phyloP scores from a whole-genome alignment of 23 tunicate species.

The Styela clava region DNA sequence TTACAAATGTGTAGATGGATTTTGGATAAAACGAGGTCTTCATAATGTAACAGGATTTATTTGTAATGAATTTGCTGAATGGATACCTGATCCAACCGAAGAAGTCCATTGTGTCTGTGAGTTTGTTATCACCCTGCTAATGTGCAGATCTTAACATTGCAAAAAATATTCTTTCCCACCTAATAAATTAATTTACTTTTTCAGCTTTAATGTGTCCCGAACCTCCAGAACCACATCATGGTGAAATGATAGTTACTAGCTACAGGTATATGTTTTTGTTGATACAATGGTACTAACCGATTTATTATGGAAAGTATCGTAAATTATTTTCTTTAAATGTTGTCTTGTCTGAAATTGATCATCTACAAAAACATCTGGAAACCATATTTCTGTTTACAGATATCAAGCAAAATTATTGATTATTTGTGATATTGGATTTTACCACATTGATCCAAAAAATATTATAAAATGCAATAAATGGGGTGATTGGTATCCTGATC shows the following conservation, averaged over 20 bases:
- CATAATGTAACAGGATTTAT: slow-evolving; percentile 33
- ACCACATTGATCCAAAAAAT: slow-evolving; percentile 32
- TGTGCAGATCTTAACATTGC: too few relatives aligned
- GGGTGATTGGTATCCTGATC: slow-evolving; percentile 61
- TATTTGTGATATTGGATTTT: slow-evolving; percentile 40
- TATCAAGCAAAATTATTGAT: slow-evolving; percentile 42
- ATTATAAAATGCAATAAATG: slow-evolving; percentile 33
- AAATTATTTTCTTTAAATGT: neutral
- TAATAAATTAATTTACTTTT: too few relatives aligned
- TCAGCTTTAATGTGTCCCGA: slow-evolving; percentile 43
- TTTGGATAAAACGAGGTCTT: slow-evolving; percentile 62
- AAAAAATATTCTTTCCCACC: too few relatives aligned
- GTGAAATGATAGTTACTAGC: slow-evolving; percentile 41
- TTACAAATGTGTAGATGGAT: slow-evolving; percentile 54
- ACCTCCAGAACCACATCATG: slow-evolving; percentile 44
- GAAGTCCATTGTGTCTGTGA: slow-evolving; percentile 38
- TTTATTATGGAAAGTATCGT: too few relatives aligned
- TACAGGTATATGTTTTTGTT: slow-evolving; percentile 45
- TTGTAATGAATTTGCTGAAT: slow-evolving; percentile 32
- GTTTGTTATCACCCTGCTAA: neutral
- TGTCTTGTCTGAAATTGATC: too few relatives aligned
- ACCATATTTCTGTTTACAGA: slow-evolving; percentile 32
- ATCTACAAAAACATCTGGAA: neutral
- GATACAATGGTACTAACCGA: too few relatives aligned
- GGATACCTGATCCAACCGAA: slow-evolving; percentile 60